Evolutionary conservation across 2,888 invertebrate species (phyloP).

Genomic region (Macrosoma leucophasiata): DNA sequence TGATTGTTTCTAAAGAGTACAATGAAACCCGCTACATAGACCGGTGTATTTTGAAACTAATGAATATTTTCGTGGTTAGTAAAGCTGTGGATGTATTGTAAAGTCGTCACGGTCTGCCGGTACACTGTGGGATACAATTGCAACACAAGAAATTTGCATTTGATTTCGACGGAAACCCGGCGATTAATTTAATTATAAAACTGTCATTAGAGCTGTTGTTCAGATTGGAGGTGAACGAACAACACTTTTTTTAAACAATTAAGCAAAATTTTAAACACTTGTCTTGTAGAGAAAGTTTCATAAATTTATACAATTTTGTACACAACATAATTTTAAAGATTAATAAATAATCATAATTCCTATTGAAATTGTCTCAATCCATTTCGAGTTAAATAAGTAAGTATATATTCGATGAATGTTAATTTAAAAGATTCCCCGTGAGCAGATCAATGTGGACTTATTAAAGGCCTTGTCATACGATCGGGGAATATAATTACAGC

Average conservation of each 20-base stretch:
- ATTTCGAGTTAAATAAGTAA: too few species aligned
- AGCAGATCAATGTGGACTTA: conserved; percentile 21
- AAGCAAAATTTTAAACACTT: too few species aligned
- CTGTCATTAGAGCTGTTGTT: conserved; percentile 9
- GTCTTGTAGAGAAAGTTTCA: too few species aligned
- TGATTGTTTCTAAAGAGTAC: conserved; percentile 25
- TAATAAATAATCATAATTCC: too few species aligned
- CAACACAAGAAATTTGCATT: conserved; percentile 62
- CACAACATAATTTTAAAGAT: too few species aligned
- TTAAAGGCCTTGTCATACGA: conserved; percentile 35
- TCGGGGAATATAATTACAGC: conserved; percentile 46
- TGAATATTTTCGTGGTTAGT: conserved; percentile 46
- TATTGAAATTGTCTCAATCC: too few species aligned
- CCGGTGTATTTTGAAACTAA: conserved; percentile 40
- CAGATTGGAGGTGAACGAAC: too few species aligned
- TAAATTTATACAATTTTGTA: too few species aligned
- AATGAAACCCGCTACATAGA: conserved; percentile 22
- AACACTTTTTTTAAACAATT: too few species aligned
- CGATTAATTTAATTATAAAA: conserved; percentile 60
- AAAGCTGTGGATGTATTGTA: conserved; percentile 38
- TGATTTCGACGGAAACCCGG: conserved; percentile 47
- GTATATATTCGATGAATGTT: too few species aligned
- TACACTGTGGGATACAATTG: conserved; percentile 57
- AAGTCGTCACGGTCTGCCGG: conserved; percentile 55
- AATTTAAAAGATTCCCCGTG: conserved; percentile 13